Evolutionary conservation across 1,140 invertebrate species (phyloP), one percentile per base, ranked within the genome.

Genomic region (Pollicipes pollicipes): DNA sequence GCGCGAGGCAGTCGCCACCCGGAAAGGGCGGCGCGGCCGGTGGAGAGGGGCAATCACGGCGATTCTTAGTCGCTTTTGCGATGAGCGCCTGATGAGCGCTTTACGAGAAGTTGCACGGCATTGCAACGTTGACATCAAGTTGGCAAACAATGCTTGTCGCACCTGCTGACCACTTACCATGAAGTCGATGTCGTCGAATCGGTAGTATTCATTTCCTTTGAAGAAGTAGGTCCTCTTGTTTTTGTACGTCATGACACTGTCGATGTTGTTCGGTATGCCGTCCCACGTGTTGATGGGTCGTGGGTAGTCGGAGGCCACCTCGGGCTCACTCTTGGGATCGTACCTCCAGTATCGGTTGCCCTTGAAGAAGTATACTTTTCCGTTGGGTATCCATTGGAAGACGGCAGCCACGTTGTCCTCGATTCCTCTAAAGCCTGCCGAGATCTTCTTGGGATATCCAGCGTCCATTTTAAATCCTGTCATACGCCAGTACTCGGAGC

Each of bases 351-450:
- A 97, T 78, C 95, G 89, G 70, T 86, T 84, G 68, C 83, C 85
- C 90, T 81, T 96, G 80, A 88, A 93, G 84, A 96, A 95, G 80
- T 96, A 97, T 71, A 95, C 95, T 79, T 97, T 96, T 73, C 93
- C 91, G 78, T 98, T 97, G 67, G 93, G 94, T 69, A 90, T 90
- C 94, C 94, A 97, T 0, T 96, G 91, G 76, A 95, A 87, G 0
- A 90, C 92, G 4, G 93, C 90, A 76, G 97, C 93, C 37, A 97
- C 79, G 78, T 95, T 88, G 77, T 93, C 87, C 0, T 94, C 94
- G 72, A 97, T 90, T 17, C 94, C 95, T 21, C 87, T 88, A 78
- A 97, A 98, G 21, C 85, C 93, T 78, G 92, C 89, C 72, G 86
- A 88, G 70, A 97, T 95, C 75, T 88, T 84, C 77, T 95, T 94